Evolutionary conservation across 1,140 invertebrate genomes (phyloP), one percentile per base, ranked within the genome.

Genomic region (Pogonomyrmex barbatus): DNA sequence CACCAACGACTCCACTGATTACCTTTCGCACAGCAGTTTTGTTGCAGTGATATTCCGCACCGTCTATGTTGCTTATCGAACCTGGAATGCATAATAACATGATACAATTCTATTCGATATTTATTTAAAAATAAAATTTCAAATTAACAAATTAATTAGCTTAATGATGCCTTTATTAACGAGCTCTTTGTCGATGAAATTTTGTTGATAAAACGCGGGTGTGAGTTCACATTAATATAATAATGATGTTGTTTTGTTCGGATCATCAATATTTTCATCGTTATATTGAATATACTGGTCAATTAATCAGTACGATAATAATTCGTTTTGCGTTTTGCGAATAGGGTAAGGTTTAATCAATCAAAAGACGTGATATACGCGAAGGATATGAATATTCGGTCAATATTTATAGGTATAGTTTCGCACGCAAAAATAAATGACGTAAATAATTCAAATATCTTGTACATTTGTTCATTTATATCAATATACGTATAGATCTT

Each of bases 1-100:
- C 99, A 3, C 98, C 98, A n/a, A 99, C 97, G 5, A 99, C 98
- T 0, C 98, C 99, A 3, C 98, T 98, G 89, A 99, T 99, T 17
- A 99, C 97, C 94, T 98, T 98, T 54, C 97, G 95, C 68, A 98
- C 96, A 84, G 97, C 96, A 1, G 97, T 98, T 87, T 97, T 97
- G 85, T 98, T 98, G 96, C 98, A 99, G 88, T 97, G 97, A 93
- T 98, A 98, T 95, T 98, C 96, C 0, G 97, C 97, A 45, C 98
- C 98, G 88, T 99, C 98, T 82, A 99, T 98, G 93, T 98, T 99
- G 93, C 98, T 98, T 90, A 99, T 99, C 12, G 98, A 99, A 83
- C 98, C 98, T 99, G 96, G 1, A 96, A 91, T 71, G 87, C n/a
- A 89, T 33, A 91, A 68, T 42, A 54, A 54, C n/a, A 6, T 47